Evolutionary conservation across 2,113 vertebrate genomes (phyloP), one percentile per base, ranked within the genome.

Genomic region (Tragelaphus imberbis): DNA sequence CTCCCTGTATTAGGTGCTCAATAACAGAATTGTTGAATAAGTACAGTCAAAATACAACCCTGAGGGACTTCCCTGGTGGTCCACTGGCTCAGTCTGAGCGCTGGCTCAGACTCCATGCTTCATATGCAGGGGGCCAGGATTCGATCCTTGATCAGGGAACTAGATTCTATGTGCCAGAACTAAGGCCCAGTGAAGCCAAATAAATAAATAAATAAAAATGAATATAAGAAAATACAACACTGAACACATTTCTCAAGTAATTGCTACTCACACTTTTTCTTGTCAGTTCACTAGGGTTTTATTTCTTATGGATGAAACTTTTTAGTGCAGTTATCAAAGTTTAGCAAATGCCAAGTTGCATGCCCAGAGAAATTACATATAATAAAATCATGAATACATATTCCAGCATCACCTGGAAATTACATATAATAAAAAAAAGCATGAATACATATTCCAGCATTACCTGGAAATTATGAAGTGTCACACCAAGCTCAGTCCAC

Each of bases 391-490:
- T 88, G 47, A 94, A 94, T 65, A 91, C 40, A 56, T 56, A 94
- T 96, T 55, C 49, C 56, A 82, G 30, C 53, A 92, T 96, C 95
- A 87, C 0, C 4, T 97, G 94, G 81, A 88, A 96, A 95, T 92
- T 98, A 87, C 88, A 56, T 97, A 88, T 4, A 79, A 86, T 97
- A 77, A 95, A 79, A 95, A 36, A 36, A 36, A 36, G 98, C 79
- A 71, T 88, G 47, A 94, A 94, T 65, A 92, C 36, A 61, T 55
- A 95, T 96, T 53, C 44, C 56, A 84, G 30, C 58, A 91, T 96
- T 94, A 85, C 0, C 4, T 97, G 94, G 81, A 88, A 96, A 95
- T 92, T 98, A 87, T 61, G 80, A 96, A 98, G 95, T 79, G 92
- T 71, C 90, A 14, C 79, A 94, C 84, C 86, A 85, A 96, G 95